Evolutionary conservation across 2,888 invertebrate species (phyloP).

Genomic region (Ryuthela nishihirai): DNA sequence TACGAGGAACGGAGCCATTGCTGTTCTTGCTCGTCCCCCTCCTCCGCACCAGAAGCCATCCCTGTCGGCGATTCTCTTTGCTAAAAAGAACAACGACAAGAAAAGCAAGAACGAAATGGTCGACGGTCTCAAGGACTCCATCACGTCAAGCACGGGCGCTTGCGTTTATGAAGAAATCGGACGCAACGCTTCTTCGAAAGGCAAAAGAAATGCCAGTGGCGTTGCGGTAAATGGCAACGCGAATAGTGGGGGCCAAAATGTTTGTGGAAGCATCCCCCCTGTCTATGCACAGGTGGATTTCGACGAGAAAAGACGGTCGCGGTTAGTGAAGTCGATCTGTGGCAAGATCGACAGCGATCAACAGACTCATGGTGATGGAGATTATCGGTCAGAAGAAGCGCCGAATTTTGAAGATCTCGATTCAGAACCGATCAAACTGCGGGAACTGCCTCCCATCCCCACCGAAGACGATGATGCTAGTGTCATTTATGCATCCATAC

Average conservation of each 20-base stretch:
- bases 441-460: conserved; percentile 31
- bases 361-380: conserved; percentile 11
- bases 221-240: too few relatives aligned
- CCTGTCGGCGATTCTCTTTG: conserved; percentile 4
- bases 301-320: conserved; percentile 24
- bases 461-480: conserved; percentile 8
- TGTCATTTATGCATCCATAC: too few relatives aligned
- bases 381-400: conserved; percentile 15
- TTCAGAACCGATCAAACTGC: conserved; percentile 27
- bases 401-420: conserved; percentile 23
- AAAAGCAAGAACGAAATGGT: neutral
- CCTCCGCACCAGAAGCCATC: too few relatives aligned
- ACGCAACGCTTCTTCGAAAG: neutral
- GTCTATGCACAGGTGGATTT: conserved; percentile 30
- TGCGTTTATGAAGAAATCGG: conserved; percentile 29
- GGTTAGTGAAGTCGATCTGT: conserved; percentile 5
- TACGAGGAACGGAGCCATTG: too few relatives aligned
- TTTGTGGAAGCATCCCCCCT: neutral
- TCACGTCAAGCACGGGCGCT: conserved; percentile 3
- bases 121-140: conserved; percentile 9
- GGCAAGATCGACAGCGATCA: conserved; percentile 11
- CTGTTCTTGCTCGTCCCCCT: too few relatives aligned
- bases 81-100: conserved; percentile 1
- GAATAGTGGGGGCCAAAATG: too few relatives aligned
- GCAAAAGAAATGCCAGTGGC: neutral